phyloP scores from a whole-genome alignment of 2,888 invertebrate species.

The Enchytraeus crypticus region DNA sequence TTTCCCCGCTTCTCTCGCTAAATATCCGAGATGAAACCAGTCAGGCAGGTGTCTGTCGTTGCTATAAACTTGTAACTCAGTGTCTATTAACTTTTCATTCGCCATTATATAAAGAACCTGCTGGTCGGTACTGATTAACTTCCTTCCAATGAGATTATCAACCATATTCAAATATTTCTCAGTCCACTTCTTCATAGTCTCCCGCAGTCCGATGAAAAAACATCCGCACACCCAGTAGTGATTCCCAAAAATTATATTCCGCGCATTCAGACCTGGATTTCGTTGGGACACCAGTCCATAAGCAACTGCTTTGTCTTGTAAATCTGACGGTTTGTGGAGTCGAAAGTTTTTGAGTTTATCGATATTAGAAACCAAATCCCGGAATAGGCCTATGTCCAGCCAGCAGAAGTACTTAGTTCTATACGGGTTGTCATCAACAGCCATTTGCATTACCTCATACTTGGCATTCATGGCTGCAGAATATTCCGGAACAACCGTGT shows the following conservation, averaged over 20 bases:
- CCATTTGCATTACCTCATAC: slow-evolving; percentile 35
- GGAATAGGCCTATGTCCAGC: slow-evolving; percentile 40
- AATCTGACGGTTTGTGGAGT: slow-evolving; percentile 14
- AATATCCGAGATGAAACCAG: slow-evolving; percentile 29
- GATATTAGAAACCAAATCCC: slow-evolving; percentile 21
- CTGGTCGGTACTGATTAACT: slow-evolving; percentile 37
- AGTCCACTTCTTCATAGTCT: slow-evolving; percentile 21
- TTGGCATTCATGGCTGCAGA: slow-evolving; percentile 42
- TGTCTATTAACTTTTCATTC: slow-evolving; percentile 1
- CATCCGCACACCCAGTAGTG: slow-evolving; percentile 36
- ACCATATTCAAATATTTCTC: slow-evolving; percentile 30
- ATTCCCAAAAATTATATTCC: slow-evolving; percentile 29
- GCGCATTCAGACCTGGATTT: slow-evolving; percentile 16
- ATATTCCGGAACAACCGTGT: slow-evolving; percentile 36
- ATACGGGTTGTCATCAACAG: slow-evolving; percentile 29
- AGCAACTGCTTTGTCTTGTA: slow-evolving; percentile 9
- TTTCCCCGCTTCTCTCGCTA: not conserved
- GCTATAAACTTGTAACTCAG: slow-evolving; percentile 14
- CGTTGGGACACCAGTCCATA: slow-evolving; percentile 11
- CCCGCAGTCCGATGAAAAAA: slow-evolving; percentile 30
- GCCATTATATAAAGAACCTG: slow-evolving; percentile 35
- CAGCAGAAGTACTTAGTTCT: slow-evolving; percentile 35
- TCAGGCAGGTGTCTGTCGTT: slow-evolving; percentile 7
- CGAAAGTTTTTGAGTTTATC: not conserved
- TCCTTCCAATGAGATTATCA: slow-evolving; percentile 25